A percentile compares a stretch with the other conserved stretches of the same genome.
These are phyloP conservation scores for Uropsilus gracilis DNA, from an alignment of 2,113 vertebrate genomes.

Conservation along the genomic window DNA sequence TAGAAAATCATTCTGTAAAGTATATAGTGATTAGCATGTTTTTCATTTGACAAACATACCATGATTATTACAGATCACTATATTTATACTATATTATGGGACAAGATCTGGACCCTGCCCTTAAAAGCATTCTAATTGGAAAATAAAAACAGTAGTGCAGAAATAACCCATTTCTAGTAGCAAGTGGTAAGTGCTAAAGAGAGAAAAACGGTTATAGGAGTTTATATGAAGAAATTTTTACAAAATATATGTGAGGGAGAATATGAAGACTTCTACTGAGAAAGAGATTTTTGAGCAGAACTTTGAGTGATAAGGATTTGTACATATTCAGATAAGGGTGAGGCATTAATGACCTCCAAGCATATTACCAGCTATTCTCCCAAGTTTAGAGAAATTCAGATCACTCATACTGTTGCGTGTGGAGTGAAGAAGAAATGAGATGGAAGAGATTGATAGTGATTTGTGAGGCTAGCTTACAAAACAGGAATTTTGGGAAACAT, in stretches of 20 bases:
- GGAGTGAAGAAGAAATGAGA: no score
- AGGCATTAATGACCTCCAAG: not conserved
- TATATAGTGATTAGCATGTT: not conserved
- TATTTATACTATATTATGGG: no score
- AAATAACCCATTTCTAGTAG: not conserved
- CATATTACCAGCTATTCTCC: not conserved
- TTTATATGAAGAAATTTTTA: constrained; percentile 4
- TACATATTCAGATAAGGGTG: not conserved
- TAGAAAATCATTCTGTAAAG: not conserved
- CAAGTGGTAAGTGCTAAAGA: not conserved
- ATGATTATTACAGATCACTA: not conserved
- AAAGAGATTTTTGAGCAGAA: not conserved
- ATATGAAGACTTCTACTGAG: not conserved
- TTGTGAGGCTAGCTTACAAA: no score
- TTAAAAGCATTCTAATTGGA: not conserved
- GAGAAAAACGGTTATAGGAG: not conserved
- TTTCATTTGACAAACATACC: not conserved
- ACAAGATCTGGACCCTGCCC: not conserved
- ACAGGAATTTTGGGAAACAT: no score
- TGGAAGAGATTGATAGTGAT: no score
- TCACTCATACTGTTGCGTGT: not conserved
- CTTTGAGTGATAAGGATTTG: not conserved
- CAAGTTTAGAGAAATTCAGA: not conserved
- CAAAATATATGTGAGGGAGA: not conserved
- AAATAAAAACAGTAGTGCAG: not conserved